Evolutionary conservation across 2,888 invertebrate species (phyloP), one percentile per base, ranked within the genome.

Genomic region (Coremacera marginata): DNA sequence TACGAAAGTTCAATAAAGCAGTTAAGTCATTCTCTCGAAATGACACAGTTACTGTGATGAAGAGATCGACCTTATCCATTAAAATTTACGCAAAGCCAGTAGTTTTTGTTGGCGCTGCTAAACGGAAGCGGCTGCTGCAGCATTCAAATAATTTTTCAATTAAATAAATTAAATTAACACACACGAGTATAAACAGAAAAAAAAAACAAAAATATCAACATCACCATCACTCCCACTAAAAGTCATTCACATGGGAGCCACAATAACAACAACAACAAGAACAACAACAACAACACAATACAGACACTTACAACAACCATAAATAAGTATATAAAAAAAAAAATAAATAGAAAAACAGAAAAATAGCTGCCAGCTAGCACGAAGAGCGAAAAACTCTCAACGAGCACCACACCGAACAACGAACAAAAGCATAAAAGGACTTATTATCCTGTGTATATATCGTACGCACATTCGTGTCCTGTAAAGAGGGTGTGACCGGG

Each of bases 401-500:
- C 60, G 71, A 72, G 31, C 49, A 51, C 25, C 52, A 37, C 49
- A 19, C 25, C 63, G 31, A 63, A 11, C n/a, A 34, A 19, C 52
- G 73, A 73, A 67, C 49, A 67, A 74, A 74, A 57, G 74, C 52
- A 74, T 74, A 22, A 74, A 74, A 74, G 67, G 74, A 67, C 37
- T 76, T 27, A 71, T 72, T 80, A 62, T 74, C 76, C 77, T 79
- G 65, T 75, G 37, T 71, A 52, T 68, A 51, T 27, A 77, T 82
- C 80, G 82, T 82, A 82, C 81, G 82, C 80, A 82, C 78, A 82
- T 84, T 83, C 83, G 83, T 82, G 81, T 83, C 83, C 86, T 83
- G 84, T 86, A 84, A 85, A 87, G 89, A 89, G 89, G 89, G 89
- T 89, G 89, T 89, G 89, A 88, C 88, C 89, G 88, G 88, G 88